Base-by-base conservation (phyloP, 2,888 invertebrate species). In the Drosophila diplacantha region DNA sequence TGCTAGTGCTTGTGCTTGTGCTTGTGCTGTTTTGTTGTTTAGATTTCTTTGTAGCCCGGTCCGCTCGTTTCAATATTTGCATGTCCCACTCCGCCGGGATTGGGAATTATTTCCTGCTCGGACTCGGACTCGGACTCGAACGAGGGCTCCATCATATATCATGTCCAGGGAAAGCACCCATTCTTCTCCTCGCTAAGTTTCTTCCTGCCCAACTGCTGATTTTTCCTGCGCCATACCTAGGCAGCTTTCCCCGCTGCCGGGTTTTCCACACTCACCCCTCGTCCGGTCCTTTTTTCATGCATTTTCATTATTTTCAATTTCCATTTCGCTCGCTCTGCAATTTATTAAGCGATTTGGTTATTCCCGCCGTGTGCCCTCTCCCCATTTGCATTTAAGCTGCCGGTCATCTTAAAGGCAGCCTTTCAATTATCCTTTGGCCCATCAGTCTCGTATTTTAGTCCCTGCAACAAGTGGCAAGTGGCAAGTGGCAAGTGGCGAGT, bases 1-100 rank as follows among this genome's bases (percentile, higher is more conserved):
- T 22, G 39, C 34, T 37, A 26, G 43, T 50, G 58, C 34, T 37
- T 32, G 43, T 50, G 58, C 31, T 37, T 38, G 39, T 50, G 60
- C 54, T 57, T 34, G 52, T 47, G 26, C 24, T 60, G 41, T 57
- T 73, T 74, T 83, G 80, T 81, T 81, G 78, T 78, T 78, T 78
- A 82, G 82, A 76, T 75, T 83, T 82, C 82, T 77, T 81, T 83
- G 83, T 74, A 62, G 65, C 72, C 66, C 75, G 71, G 49, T 63
- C 57, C 52, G 38, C 60, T 26, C 39, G 68, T 71, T 83, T 81
- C 82, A 80, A 83, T 79, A 80, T 80, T 80, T 82, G 80, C 82
- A 76, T 60, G 62, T 70, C 44, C 47, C 52, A 32, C 20, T 47
- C 32, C 57, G 20, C 34, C 24, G 18, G 32, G 60, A 82, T 74